A percentile compares a stretch with the other conserved stretches of the same genome.
These are phyloP conservation scores for Thaumetopoea pityocampa DNA, from an alignment of 1,140 invertebrate species.

Conservation along the genomic window DNA sequence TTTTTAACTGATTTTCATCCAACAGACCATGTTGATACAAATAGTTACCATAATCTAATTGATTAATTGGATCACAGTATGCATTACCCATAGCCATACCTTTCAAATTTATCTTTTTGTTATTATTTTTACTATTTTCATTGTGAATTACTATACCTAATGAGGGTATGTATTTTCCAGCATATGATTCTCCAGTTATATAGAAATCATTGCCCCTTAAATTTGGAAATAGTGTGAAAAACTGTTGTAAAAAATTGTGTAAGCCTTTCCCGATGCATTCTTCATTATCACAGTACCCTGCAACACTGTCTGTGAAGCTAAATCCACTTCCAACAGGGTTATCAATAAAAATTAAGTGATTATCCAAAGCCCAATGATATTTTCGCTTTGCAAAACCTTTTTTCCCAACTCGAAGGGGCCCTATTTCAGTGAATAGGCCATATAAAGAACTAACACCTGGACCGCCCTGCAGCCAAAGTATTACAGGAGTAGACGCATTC, in stretches of 20 bases:
- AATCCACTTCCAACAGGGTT: constrained; percentile 89
- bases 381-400: constrained; percentile 66
- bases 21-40: constrained; percentile 81
- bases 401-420: constrained; percentile 59
- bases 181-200: constrained; percentile 91
- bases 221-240: constrained; percentile 83
- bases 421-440: constrained; percentile 77
- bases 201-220: constrained; percentile 82
- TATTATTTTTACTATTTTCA: constrained; percentile 74
- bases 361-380: constrained; percentile 83
- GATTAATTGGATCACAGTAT: constrained; percentile 79
- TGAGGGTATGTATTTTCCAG: constrained; percentile 88
- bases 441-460: constrained; percentile 80
- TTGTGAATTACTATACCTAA: constrained; percentile 84
- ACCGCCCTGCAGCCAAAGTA: constrained; percentile 86
- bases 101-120: constrained; percentile 80
- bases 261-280: constrained; percentile 79
- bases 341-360: constrained; percentile 88
- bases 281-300: constrained; percentile 79
- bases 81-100: constrained; percentile 82
- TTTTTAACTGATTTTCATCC: constrained; percentile 72
- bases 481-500: constrained; percentile 76
- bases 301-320: constrained; percentile 80
- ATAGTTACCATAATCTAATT: constrained; percentile 80
- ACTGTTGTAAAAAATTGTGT: constrained; percentile 79